A percentile compares a stretch with the other conserved stretches of the same genome.
Evolutionary conservation across 2,888 invertebrate genomes (phyloP).

Genomic region (Ochlodes sylvanus): DNA sequence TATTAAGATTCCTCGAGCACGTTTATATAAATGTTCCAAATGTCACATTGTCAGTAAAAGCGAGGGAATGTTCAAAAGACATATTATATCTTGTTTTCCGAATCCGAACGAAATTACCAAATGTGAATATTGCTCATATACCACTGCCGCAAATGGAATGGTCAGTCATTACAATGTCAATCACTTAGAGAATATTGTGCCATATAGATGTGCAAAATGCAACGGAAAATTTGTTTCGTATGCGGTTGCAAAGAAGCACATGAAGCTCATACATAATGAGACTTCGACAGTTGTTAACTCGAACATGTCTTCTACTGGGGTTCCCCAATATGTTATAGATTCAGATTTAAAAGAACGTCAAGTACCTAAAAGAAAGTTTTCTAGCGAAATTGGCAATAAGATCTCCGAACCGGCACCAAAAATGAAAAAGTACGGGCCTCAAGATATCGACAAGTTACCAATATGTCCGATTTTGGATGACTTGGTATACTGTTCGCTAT

Average conservation of each 20-base stretch:
- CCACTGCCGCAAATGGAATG: constrained; percentile 45
- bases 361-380: constrained; percentile 39
- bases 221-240: constrained; percentile 39
- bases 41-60: constrained; percentile 52
- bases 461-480: constrained; percentile 86
- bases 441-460: constrained; percentile 87
- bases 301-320: not conserved
- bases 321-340: not conserved
- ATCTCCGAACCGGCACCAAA: constrained; percentile 44
- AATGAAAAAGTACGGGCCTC: constrained; percentile 77
- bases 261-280: constrained; percentile 51
- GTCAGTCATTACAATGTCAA: constrained; percentile 53
- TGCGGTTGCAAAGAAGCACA: constrained; percentile 50
- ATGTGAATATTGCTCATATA: constrained; percentile 49
- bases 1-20: constrained; percentile 25
- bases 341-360: constrained; percentile 5
- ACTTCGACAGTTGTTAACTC: constrained; percentile 1
- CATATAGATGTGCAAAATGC: constrained; percentile 55
- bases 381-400: constrained; percentile 28
- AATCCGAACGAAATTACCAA: constrained; percentile 30
- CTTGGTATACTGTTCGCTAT: constrained; percentile 86
- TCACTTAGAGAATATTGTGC: constrained; percentile 26
- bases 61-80: constrained; percentile 55
- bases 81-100: constrained; percentile 49
- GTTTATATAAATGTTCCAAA: constrained; percentile 58